These are phyloP conservation scores for Lamprotornis superbus DNA, from an alignment of 2,113 vertebrate genomes.

Conservation along the genomic window DNA sequence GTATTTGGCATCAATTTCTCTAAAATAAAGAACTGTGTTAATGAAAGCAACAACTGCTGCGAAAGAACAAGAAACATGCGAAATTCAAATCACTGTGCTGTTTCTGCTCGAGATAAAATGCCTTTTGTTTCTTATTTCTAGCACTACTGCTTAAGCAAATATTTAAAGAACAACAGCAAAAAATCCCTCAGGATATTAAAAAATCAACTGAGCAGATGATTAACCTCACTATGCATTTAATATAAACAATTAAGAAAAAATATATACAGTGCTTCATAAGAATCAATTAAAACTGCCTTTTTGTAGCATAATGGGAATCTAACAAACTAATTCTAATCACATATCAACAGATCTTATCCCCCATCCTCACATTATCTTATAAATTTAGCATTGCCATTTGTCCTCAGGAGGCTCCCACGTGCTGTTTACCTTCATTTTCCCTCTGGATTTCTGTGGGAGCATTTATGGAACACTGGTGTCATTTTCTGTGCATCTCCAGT, in stretches of 20 bases:
- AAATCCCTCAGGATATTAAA: conserved; percentile 42
- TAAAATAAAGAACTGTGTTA: not conserved
- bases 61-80: not conserved
- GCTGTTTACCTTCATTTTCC: not conserved
- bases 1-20: not conserved
- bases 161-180: conserved; percentile 27
- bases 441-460: not conserved
- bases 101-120: conserved; percentile 19
- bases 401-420: not conserved
- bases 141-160: conserved; percentile 19
- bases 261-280: not conserved
- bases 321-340: not conserved
- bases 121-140: conserved; percentile 30
- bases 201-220: conserved; percentile 39
- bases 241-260: conserved; percentile 42
- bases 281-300: conserved; percentile 18
- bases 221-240: conserved; percentile 39
- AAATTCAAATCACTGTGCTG: not conserved
- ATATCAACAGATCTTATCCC: not conserved
- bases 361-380: not conserved
- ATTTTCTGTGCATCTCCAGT: not conserved
- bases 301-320: not conserved
- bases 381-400: not conserved
- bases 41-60: not conserved
- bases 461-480: not conserved